Evolutionary conservation across 2,113 vertebrate species (phyloP).

Genomic region (Nothoprocta pentlandii): DNA sequence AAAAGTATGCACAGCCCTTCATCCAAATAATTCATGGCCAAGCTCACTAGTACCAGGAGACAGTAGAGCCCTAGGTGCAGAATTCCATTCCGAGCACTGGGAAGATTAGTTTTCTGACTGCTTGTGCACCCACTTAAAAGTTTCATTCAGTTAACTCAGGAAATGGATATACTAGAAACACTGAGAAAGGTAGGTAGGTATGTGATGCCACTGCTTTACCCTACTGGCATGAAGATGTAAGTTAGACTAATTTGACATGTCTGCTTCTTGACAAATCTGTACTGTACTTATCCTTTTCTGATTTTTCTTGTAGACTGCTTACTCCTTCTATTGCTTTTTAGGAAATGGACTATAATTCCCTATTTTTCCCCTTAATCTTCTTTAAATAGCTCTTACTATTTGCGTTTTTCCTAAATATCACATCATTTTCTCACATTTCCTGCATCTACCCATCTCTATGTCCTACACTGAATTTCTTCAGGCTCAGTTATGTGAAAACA

Average conservation of each 20-base stretch:
- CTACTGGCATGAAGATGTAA: not conserved
- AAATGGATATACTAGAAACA: no score
- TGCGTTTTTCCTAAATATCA: not conserved
- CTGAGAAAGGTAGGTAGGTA: not conserved
- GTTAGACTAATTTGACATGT: not conserved
- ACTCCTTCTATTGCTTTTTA: not conserved
- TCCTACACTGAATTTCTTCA: not conserved
- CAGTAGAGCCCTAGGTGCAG: not conserved
- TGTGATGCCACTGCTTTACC: not conserved
- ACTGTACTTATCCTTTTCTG: not conserved
- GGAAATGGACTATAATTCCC: not conserved
- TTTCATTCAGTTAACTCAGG: no score
- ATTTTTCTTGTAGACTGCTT: not conserved
- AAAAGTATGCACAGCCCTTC: not conserved
- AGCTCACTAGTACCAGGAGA: not conserved
- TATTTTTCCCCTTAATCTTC: not conserved
- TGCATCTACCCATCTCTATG: not conserved
- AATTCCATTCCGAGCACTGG: rapidly evolving
- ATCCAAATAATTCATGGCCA: not conserved
- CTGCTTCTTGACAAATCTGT: not conserved
- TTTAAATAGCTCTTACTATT: not conserved
- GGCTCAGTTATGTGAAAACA: not conserved
- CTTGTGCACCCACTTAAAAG: not conserved
- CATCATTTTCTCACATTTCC: no score
- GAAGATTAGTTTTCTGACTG: not conserved